Base-by-base conservation (phyloP, 2,888 invertebrate species). In the Phortica magna region DNA sequence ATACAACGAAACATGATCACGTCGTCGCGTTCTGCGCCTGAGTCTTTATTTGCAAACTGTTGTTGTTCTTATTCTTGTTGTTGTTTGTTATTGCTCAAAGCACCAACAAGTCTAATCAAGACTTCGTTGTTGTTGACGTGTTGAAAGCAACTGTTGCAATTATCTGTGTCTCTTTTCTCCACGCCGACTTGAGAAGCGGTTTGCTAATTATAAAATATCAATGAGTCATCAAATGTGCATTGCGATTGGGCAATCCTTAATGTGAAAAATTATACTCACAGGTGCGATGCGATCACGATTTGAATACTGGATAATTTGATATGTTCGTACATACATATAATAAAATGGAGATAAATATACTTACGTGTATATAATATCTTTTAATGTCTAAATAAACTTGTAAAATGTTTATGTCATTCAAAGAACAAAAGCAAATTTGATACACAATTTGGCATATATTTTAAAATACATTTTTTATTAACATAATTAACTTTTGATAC, bases 381-480 rank as follows among this genome's bases (percentile, higher is more conserved):
- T 31, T 31, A 31, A 31, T 31, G 19, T 70, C 17, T 48, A 70
- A 43, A 42, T 70, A 31, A 31, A 31, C 31, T 31, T 31, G 7
- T 53, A 64, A 19, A 31, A 31, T 17, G 19, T n/a, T n/a, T n/a
- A n/a, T n/a, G n/a, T n/a, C n/a, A n/a, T n/a, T n/a, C n/a, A n/a
- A n/a, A n/a, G n/a, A n/a, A n/a, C n/a, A n/a, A n/a, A n/a, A n/a
- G n/a, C n/a, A n/a, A n/a, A n/a, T n/a, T n/a, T n/a, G n/a, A n/a
- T n/a, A n/a, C n/a, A n/a, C n/a, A 14, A 64, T 64, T 81, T 83
- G 84, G 81, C 85, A 87, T 83, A 85, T 83, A 82, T 84, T 79
- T 87, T 83, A 87, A 85, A 84, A 84, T 85, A 4, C 5, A 31
- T 87, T 86, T 87, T 86, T 81, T 84, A 85, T 85, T 85, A 85